These are phyloP conservation scores for Augochlora pura DNA, from an alignment of 1,140 invertebrate genomes.

Conservation along the genomic window DNA sequence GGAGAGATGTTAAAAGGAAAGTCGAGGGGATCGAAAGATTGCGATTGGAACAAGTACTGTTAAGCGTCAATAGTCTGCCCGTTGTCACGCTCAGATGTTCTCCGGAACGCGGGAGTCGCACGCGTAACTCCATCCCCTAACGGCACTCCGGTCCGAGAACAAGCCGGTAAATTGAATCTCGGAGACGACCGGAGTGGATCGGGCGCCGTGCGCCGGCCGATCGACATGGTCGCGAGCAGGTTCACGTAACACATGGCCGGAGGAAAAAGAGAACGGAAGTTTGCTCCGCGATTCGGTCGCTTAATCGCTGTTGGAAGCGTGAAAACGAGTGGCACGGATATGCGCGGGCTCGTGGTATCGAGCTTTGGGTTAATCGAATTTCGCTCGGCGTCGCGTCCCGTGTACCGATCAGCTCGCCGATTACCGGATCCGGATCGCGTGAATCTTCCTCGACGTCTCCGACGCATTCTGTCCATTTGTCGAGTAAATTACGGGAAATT, in stretches of 20 bases:
- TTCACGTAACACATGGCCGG: background rate
- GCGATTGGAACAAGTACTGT: constrained; percentile 54
- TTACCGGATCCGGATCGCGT: too few species aligned
- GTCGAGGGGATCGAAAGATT: constrained; percentile 53
- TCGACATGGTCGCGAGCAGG: background rate
- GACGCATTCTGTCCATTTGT: constrained; percentile 54
- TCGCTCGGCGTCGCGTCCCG: background rate
- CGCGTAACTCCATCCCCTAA: constrained; percentile 1
- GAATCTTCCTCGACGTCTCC: background rate
- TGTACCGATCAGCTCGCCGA: too few species aligned
- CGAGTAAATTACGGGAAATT: constrained; percentile 54
- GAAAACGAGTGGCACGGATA: background rate
- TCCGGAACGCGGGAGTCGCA: constrained; percentile 25
- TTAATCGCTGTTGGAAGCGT: background rate
- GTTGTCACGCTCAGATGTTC: constrained; percentile 57
- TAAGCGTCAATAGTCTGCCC: constrained; percentile 52
- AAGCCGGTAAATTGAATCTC: too few species aligned
- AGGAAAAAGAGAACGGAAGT: background rate
- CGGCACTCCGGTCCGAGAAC: too few species aligned
- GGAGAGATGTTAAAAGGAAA: constrained; percentile 55
- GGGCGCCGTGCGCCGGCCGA: background rate
- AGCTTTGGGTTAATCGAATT: constrained; percentile 42
- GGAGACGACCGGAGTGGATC: background rate
- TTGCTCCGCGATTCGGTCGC: constrained; percentile 7
- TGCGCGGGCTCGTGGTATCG: background rate